Evolutionary conservation across 2,888 invertebrate species (phyloP).

Genomic region (Temnothorax unifasciatus): DNA sequence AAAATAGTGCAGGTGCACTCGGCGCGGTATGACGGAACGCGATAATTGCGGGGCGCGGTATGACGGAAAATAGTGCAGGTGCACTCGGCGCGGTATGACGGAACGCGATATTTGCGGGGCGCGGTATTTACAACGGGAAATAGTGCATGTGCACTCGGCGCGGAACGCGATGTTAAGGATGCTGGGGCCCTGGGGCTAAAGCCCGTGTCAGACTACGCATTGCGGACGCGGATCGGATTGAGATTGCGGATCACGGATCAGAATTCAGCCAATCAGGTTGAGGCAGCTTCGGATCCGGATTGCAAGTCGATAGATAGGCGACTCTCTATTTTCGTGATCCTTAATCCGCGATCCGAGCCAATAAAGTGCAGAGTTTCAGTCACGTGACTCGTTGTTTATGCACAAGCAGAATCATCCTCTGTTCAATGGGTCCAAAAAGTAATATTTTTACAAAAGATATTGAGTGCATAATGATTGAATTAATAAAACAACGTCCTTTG

Average conservation of each 20-base stretch:
- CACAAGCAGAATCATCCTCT: neutral
- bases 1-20: too few relatives aligned
- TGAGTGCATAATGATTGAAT: neutral
- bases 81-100: too few relatives aligned
- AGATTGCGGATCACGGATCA: neutral
- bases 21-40: too few relatives aligned
- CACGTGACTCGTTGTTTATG: neutral
- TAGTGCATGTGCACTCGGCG: too few relatives aligned
- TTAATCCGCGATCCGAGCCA: neutral
- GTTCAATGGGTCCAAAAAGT: neutral
- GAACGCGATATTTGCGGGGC: too few relatives aligned
- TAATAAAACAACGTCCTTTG: neutral
- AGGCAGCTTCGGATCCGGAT: slow-evolving; percentile 1
- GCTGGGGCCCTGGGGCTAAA: too few relatives aligned
- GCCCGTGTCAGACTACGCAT: slow-evolving; percentile 1
- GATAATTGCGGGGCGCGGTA: too few relatives aligned
- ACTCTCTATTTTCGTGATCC: neutral
- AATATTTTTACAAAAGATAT: neutral
- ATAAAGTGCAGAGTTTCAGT: neutral
- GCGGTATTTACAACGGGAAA: too few relatives aligned
- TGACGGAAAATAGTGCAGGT: too few relatives aligned
- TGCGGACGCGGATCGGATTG: neutral
- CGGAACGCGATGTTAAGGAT: too few relatives aligned
- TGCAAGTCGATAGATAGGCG: neutral
- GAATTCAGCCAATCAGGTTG: neutral